phyloP scores from a whole-genome alignment of 2,113 vertebrate genomes.

The Australoheros scitulus region DNA sequence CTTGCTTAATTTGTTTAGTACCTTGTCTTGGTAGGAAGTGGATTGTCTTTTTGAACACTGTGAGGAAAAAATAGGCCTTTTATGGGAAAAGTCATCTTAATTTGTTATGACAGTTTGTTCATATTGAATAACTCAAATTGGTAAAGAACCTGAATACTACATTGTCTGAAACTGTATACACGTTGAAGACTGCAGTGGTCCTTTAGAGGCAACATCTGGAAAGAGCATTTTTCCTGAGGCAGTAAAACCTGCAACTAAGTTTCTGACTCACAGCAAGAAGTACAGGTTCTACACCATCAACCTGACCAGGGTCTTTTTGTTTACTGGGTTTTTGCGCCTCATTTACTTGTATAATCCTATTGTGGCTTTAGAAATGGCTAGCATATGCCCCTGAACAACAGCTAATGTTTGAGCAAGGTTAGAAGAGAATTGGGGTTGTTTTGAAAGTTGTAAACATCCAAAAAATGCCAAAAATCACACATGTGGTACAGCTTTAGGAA shows the following conservation, averaged over 20 bases:
- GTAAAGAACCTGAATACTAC: neutral
- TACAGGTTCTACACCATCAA: constrained; percentile 30
- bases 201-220: neutral
- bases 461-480: neutral
- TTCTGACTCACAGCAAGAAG: constrained; percentile 5
- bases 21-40: constrained; percentile 6
- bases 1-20: constrained; percentile 12
- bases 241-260: constrained; percentile 24
- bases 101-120: neutral
- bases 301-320: constrained; percentile 35
- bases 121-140: too few species aligned
- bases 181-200: neutral
- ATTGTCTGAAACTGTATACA: neutral
- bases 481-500: neutral
- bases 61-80: neutral
- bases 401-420: neutral
- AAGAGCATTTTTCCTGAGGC: constrained; percentile 5
- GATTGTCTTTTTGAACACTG: neutral
- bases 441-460: neutral
- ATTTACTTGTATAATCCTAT: constrained; percentile 29
- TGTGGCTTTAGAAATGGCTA: constrained; percentile 1
- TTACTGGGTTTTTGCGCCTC: constrained; percentile 8
- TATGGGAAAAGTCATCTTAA: neutral
- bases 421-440: neutral
- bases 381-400: neutral